Evolutionary conservation across 2,797 vertebrate genomes (phyloP).

Genomic region (Mormyrus hasselquistii): DNA sequence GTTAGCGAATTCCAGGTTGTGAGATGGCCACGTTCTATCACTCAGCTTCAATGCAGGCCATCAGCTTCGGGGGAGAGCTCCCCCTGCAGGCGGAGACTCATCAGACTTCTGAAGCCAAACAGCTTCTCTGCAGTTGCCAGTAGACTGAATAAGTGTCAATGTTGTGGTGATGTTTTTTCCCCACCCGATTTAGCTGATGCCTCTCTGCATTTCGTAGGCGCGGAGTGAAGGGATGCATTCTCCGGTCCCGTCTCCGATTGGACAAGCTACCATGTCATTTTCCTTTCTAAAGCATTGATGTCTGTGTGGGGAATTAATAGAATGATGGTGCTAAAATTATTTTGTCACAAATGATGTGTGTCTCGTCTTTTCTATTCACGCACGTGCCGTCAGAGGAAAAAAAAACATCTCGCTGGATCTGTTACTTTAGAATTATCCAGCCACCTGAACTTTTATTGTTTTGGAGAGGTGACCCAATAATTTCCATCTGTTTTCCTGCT

Average conservation of each 20-base stretch:
- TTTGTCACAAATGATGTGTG: not conserved
- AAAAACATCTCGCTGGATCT: not conserved
- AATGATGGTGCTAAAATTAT: not conserved
- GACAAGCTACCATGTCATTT: not conserved
- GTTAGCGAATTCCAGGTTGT: not conserved
- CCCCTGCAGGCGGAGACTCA: not conserved
- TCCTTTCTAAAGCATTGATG: not conserved
- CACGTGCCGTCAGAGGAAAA: not conserved
- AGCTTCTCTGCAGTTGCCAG: not conserved
- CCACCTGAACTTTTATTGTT: slow-evolving; percentile 18
- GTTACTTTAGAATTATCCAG: not conserved
- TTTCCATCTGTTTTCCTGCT: slow-evolving; percentile 21
- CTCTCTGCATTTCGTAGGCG: not conserved
- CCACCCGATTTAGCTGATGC: not conserved
- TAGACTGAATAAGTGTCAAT: not conserved
- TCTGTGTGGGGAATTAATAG: not conserved
- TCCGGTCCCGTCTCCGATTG: not conserved
- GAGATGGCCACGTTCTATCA: not conserved
- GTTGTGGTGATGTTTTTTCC: not conserved
- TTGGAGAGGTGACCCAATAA: slow-evolving; percentile 3
- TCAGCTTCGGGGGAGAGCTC: not conserved
- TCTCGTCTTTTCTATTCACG: not conserved
- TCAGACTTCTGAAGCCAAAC: not conserved
- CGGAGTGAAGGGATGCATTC: not conserved
- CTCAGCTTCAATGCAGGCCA: not conserved